These are phyloP conservation scores for Steatornis caripensis DNA, from an alignment of 2,113 vertebrate species.

Conservation along the genomic window DNA sequence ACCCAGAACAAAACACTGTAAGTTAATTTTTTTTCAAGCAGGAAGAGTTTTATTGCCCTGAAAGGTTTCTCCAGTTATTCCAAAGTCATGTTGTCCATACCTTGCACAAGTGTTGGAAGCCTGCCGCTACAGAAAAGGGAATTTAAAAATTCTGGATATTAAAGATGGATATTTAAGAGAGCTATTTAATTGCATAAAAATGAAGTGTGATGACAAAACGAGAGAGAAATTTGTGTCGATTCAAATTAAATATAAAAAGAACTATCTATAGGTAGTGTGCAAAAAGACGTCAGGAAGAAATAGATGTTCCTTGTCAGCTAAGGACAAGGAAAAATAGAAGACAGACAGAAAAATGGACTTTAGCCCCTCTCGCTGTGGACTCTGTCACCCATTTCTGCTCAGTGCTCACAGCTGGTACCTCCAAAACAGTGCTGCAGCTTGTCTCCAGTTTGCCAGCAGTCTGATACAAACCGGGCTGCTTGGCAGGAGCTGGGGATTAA, in stretches of 20 bases:
- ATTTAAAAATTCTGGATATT: neutral
- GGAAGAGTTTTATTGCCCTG: neutral
- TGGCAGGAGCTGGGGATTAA: neutral
- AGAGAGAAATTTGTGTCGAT: neutral
- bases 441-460: neutral
- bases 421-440: neutral
- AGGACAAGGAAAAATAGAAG: neutral
- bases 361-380: accelerated
- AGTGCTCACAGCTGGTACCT: neutral
- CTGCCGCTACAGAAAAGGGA: neutral
- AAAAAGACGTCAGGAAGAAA: neutral
- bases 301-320: neutral
- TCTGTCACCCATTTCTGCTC: neutral
- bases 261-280: neutral
- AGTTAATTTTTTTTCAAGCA: neutral
- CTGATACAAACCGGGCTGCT: neutral
- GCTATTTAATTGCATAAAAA: neutral
- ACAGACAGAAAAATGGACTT: neutral
- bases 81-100: neutral
- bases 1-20: neutral
- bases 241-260: neutral
- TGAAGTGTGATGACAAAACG: accelerated
- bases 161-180: neutral
- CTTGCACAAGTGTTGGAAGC: neutral
- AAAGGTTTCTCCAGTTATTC: neutral